These are phyloP conservation scores for Aphyosemion australe DNA, from an alignment of 2,113 vertebrate genomes.

Conservation along the genomic window DNA sequence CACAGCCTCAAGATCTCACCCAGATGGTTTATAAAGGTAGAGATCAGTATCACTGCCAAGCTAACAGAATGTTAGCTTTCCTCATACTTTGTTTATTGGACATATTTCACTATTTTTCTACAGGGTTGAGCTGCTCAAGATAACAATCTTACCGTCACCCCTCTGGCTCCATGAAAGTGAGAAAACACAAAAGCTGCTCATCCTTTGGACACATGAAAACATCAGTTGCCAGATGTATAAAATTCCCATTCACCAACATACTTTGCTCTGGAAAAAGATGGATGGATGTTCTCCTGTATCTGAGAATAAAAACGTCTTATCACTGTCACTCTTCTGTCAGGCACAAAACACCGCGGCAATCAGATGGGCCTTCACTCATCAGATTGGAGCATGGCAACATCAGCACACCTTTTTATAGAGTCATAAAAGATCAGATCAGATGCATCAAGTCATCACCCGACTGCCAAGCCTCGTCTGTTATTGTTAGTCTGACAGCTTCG, in stretches of 20 bases:
- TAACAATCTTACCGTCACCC: neutral
- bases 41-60: too few relatives aligned
- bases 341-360: neutral
- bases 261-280: neutral
- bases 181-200: neutral
- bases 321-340: neutral
- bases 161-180: neutral
- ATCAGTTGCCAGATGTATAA: neutral
- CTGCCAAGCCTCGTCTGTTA: neutral
- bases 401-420: neutral
- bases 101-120: too few relatives aligned
- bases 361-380: neutral
- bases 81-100: too few relatives aligned
- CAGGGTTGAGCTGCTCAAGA: neutral
- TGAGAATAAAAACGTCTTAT: neutral
- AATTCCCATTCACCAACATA: neutral
- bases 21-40: too few relatives aligned
- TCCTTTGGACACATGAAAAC: neutral
- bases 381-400: neutral
- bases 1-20: too few relatives aligned
- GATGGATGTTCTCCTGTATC: neutral
- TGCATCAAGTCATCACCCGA: neutral
- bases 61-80: too few relatives aligned
- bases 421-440: neutral
- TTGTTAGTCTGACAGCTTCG: neutral